Percentiles rank a stretch among this genome's conserved stretches.
Conservation (phyloP, 2,113 vertebrate species). For the Gopherus flavomarginatus region DNA sequence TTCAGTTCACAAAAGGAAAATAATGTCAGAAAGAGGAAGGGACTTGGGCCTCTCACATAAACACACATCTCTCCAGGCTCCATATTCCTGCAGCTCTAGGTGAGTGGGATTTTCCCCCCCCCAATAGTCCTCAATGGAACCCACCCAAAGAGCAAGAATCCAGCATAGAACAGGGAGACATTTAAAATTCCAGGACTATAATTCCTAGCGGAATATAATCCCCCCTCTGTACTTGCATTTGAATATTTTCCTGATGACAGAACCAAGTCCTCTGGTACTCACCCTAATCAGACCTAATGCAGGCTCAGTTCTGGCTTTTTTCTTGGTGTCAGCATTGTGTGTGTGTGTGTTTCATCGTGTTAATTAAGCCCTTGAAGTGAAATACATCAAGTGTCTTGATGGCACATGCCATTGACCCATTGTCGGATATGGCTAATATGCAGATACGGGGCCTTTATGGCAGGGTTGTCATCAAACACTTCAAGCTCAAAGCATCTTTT, state of each 20-base stretch:
- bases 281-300: not conserved
- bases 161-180: not conserved
- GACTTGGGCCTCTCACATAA: not conserved
- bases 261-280: not conserved
- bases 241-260: not conserved
- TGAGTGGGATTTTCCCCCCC: not conserved
- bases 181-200: not conserved
- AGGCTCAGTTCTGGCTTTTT: not conserved
- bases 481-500: not conserved
- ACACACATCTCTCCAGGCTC: not conserved
- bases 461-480: not conserved
- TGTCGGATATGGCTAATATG: not conserved
- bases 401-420: not conserved
- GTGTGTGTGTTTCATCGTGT: not conserved
- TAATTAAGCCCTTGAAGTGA: constrained; percentile 25
- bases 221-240: not conserved
- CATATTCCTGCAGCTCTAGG: not conserved
- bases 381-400: not conserved
- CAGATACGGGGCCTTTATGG: not conserved
- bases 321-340: not conserved
- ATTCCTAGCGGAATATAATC: not conserved
- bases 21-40: not conserved
- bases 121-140: not conserved
- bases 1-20: not conserved
- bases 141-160: not conserved